phyloP scores from a whole-genome alignment of 2,797 vertebrate species.

The Cossypha dichroa region DNA sequence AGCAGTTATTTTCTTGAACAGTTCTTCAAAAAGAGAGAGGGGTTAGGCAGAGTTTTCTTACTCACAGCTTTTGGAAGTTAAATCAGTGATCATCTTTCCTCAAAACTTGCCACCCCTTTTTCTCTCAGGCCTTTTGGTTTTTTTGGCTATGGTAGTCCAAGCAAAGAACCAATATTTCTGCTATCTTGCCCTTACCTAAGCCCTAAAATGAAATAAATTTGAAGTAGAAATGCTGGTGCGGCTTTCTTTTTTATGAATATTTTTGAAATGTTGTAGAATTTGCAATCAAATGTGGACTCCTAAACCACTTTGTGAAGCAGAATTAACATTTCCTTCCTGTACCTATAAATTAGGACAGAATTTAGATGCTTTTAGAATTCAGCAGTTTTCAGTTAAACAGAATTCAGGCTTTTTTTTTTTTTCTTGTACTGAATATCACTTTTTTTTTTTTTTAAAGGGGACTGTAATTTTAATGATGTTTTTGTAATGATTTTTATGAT shows the following conservation, averaged over 20 bases:
- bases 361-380: not conserved
- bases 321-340: not conserved
- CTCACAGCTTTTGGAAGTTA: not conserved
- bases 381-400: not conserved
- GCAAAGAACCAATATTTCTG: not conserved
- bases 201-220: not conserved
- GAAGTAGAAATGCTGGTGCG: not conserved
- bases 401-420: rapidly evolving
- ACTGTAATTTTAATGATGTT: not conserved
- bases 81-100: not conserved
- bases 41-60: not conserved
- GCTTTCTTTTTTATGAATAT: not conserved
- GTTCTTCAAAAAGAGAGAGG: not conserved
- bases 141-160: not conserved
- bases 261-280: not conserved
- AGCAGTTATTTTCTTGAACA: not conserved
- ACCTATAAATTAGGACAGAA: not conserved
- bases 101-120: not conserved
- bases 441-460: not conserved
- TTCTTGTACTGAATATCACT: not conserved
- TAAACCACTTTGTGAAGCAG: not conserved
- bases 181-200: not conserved
- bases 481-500: not conserved
- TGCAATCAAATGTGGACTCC: not conserved
- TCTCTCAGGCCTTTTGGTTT: not conserved